Base-by-base conservation (phyloP, 1,140 invertebrate genomes). In the Pseudobourletiella spinata region DNA sequence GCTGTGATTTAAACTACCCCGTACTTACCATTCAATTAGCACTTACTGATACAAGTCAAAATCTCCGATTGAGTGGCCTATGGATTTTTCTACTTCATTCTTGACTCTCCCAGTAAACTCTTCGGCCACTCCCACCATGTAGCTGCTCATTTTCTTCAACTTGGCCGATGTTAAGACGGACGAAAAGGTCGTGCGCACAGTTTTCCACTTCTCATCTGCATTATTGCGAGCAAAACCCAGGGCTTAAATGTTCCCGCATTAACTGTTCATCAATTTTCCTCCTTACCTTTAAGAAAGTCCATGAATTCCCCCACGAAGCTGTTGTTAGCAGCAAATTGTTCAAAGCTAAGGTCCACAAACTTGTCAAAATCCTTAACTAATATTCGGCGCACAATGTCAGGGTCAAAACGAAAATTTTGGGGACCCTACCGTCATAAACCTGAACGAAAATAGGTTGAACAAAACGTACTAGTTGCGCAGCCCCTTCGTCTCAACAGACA, bases 331-430 rank as follows among this genome's bases (percentile, higher is more conserved):
- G 59, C 44, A 30, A 58, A 57, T 8, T 64, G 8, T 14, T 11
- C 1, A 39, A 30, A 57, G 14, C 61, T 20, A 25, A 76, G 72
- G 63, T 79, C 77, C 50, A 76, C 70, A 60, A 84, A 83, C 66
- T 76, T 71, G 14, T 76, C 70, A 65, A 84, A 83, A 66, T 83
- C 81, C 28, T 77, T 79, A 8, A 80, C 70, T 29, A 83, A 70
- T 44, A 84, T 76, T 22, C 74, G 70, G 52, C 77, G 77, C 2
- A 79, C 72, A n/a, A 82, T 63, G 65, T 76, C 75, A 22, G 74
- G 75, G 69, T 78, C 76, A 0, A 57, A 14, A 65, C 56, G 50
- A 46, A 59, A 42, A 69, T 50, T 18, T 65, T 61, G 16, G 63
- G 58, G 2, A 1, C 20, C 25, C 66, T 44, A 16, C 66, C 64